Evolutionary conservation across 2,888 invertebrate genomes (phyloP).

Genomic region (Sialis fuliginosa): DNA sequence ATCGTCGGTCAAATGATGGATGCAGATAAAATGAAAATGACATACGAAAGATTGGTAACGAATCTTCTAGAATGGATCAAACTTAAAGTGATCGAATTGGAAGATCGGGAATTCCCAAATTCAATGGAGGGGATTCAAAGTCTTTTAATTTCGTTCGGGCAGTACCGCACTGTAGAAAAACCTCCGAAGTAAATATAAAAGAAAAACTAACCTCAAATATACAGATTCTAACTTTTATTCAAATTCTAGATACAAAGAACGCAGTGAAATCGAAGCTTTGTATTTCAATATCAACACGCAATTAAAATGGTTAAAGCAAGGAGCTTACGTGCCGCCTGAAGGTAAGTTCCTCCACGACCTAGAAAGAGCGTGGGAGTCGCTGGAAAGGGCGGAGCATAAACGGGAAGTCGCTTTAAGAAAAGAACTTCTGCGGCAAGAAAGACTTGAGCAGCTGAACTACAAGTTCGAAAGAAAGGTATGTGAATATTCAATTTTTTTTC

Average conservation of each 20-base stretch:
- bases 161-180: slow-evolving; percentile 92
- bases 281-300: slow-evolving; percentile 95
- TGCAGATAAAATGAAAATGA: slow-evolving; percentile 77
- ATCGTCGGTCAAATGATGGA: slow-evolving; percentile 94
- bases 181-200: slow-evolving; percentile 63
- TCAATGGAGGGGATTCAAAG: slow-evolving; percentile 87
- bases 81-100: slow-evolving; percentile 61
- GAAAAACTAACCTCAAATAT: no score
- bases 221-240: no score
- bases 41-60: slow-evolving; percentile 71
- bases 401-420: slow-evolving; percentile 83
- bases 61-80: slow-evolving; percentile 89
- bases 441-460: slow-evolving; percentile 85
- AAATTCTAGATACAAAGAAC: slow-evolving; percentile 66
- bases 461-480: slow-evolving; percentile 79
- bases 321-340: slow-evolving; percentile 68
- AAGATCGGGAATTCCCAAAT: slow-evolving; percentile 82
- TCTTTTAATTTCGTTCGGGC: slow-evolving; percentile 76
- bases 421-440: slow-evolving; percentile 80
- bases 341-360: slow-evolving; percentile 89
- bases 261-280: slow-evolving; percentile 91
- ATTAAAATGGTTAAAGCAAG: slow-evolving; percentile 83
- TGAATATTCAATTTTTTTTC: no score
- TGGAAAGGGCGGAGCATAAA: slow-evolving; percentile 87
- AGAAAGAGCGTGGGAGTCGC: slow-evolving; percentile 81